phyloP scores from a whole-genome alignment of 2,888 invertebrate species.

The Nymphalis polychloros region DNA sequence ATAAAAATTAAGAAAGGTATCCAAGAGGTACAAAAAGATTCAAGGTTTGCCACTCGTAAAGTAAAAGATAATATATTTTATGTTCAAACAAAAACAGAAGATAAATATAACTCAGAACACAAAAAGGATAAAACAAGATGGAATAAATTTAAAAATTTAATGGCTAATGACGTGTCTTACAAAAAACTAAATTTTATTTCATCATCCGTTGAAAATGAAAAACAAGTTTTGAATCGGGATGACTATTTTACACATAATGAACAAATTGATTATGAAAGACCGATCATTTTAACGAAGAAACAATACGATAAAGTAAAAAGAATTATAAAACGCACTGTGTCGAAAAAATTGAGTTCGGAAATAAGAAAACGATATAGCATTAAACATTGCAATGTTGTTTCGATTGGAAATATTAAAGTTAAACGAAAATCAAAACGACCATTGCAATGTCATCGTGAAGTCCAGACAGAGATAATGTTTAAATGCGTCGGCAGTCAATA shows the following conservation, averaged over 20 bases:
- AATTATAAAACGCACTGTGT: constrained; percentile 52
- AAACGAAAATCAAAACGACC: constrained; percentile 27
- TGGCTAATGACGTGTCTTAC: not conserved
- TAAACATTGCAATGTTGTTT: constrained; percentile 42
- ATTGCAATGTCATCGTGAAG: constrained; percentile 28
- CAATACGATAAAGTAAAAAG: constrained; percentile 66
- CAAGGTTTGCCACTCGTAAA: not conserved
- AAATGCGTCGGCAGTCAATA: constrained; percentile 14
- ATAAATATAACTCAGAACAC: not conserved
- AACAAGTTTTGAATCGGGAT: constrained; percentile 52
- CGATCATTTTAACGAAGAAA: constrained; percentile 57
- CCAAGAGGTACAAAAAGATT: not conserved
- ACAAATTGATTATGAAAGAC: constrained; percentile 55
- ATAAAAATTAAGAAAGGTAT: constrained; percentile 2
- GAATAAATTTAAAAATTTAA: not conserved
- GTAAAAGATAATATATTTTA: not conserved
- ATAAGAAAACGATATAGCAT: constrained; percentile 23
- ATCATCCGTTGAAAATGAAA: constrained; percentile 10
- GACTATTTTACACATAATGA: constrained; percentile 59
- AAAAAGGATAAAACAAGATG: not conserved
- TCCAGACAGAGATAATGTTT: constrained; percentile 34
- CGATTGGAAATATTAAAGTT: constrained; percentile 49
- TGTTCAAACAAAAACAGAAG: not conserved
- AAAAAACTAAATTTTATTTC: not conserved
- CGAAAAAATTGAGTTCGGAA: constrained; percentile 37